Evolutionary conservation across 1,140 invertebrate genomes (phyloP).

Genomic region (Heliconius melpomene): DNA sequence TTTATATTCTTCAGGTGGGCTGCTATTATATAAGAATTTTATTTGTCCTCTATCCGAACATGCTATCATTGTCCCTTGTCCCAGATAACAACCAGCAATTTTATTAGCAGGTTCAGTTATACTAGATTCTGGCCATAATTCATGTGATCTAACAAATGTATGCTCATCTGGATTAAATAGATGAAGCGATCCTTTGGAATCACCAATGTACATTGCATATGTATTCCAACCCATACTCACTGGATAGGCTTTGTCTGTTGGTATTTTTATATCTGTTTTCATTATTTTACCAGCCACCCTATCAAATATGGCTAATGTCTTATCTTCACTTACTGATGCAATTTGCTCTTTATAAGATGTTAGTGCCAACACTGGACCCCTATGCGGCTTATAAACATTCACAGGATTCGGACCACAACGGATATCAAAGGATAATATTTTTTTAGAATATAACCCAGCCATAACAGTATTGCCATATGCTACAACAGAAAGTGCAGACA

Average conservation of each 20-base stretch:
- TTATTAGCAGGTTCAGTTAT: slow-evolving; percentile 61
- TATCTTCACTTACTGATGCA: slow-evolving; percentile 72
- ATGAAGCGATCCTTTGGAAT: slow-evolving; percentile 68
- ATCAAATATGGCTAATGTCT: slow-evolving; percentile 71
- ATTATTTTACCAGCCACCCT: slow-evolving; percentile 65
- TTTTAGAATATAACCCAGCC: slow-evolving; percentile 70
- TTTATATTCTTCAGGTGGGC: slow-evolving; percentile 63
- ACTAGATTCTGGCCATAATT: slow-evolving; percentile 62
- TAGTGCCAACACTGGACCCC: slow-evolving; percentile 64
- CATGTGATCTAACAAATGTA: slow-evolving; percentile 54
- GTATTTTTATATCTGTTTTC: slow-evolving; percentile 62
- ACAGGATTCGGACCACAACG: slow-evolving; percentile 54
- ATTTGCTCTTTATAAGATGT: slow-evolving; percentile 59
- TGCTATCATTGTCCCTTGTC: slow-evolving; percentile 39
- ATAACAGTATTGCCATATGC: slow-evolving; percentile 61
- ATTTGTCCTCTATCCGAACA: slow-evolving; percentile 48
- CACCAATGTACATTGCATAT: slow-evolving; percentile 66
- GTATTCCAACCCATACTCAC: slow-evolving; percentile 68
- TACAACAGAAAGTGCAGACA: slow-evolving; percentile 69
- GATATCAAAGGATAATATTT: slow-evolving; percentile 66
- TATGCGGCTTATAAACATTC: slow-evolving; percentile 64
- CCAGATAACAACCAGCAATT: slow-evolving; percentile 64
- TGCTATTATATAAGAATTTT: slow-evolving; percentile 70
- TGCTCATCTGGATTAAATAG: slow-evolving; percentile 64
- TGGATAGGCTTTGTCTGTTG: slow-evolving; percentile 63